Evolutionary conservation across 2,888 invertebrate species (phyloP), one percentile per base, ranked within the genome.

Genomic region (Therioaphis trifolii): DNA sequence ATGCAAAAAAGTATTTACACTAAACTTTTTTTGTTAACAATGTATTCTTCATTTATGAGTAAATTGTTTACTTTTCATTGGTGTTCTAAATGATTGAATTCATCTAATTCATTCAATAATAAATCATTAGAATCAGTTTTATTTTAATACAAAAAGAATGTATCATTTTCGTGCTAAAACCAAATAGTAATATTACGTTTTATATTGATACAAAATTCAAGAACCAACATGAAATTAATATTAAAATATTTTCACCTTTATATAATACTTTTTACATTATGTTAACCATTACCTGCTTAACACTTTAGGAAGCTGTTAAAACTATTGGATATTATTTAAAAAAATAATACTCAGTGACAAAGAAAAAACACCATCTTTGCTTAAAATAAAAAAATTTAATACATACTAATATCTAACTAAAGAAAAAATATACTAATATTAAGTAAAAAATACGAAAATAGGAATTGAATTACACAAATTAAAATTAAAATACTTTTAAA

Each of bases 401-500:
- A 35, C n/a, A 80, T 72, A 52, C 80, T 80, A 61, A 29, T 58
- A n/a, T 80, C 29, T 5, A 68, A 27, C 63, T 77, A 55, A 69
- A 78, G 68, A 68, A 74, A 78, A 61, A 78, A 71, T 43, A 63
- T 63, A 74, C 35, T 72, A 82, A 72, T 29, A 61, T 18, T 74
- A 72, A 52, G 74, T 74, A 82, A 74, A 72, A 74, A 82, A 74
- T 49, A 63, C 4, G 63, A 74, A 82, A 82, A 82, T 82, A 82
- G 82, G 82, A 82, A 82, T 82, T 82, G 72, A 72, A 72, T 82
- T 74, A 82, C 63, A 82, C 21, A 71, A 80, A 78, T 78, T 78
- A 77, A 77, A 77, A 46, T 21, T 78, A 69, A 55, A 82, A 82
- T 82, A 82, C 74, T 74, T 68, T 29, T 74, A 74, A 46, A 82